These are phyloP conservation scores for Coregonus clupeaformis DNA, from an alignment of 2,113 vertebrate genomes.

Conservation along the genomic window DNA sequence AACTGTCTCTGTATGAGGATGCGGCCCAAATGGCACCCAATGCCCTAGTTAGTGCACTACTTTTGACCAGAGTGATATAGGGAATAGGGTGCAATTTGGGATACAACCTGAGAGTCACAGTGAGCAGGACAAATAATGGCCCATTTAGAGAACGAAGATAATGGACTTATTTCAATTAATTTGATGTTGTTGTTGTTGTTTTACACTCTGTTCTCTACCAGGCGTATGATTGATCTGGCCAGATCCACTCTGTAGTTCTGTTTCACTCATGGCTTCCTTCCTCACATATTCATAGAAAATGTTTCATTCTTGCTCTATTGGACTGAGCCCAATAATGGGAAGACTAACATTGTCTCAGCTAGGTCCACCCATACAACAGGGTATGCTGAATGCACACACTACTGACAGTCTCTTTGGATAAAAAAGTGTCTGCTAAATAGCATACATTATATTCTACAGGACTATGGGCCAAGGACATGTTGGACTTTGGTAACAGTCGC, in stretches of 20 bases:
- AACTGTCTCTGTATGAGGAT: no score
- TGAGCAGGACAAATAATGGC: neutral
- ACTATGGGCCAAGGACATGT: neutral
- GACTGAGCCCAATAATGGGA: no score
- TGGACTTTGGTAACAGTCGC: neutral
- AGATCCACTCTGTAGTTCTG: neutral
- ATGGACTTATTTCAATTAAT: neutral
- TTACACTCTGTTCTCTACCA: neutral
- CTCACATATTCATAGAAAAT: neutral
- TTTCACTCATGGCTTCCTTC: neutral
- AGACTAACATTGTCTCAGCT: no score
- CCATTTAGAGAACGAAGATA: neutral
- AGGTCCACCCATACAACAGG: no score
- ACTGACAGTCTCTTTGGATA: no score
- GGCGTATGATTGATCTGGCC: neutral
- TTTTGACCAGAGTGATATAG: no score
- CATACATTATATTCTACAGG: neutral
- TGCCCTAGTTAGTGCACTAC: no score
- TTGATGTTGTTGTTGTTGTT: neutral
- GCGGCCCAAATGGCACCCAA: no score
- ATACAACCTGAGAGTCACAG: neutral
- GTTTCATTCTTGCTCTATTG: no score
- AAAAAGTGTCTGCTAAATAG: no score
- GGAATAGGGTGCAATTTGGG: no score
- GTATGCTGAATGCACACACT: no score